Conservation (phyloP, 2,113 vertebrate genomes). For the Gambusia holbrooki region DNA sequence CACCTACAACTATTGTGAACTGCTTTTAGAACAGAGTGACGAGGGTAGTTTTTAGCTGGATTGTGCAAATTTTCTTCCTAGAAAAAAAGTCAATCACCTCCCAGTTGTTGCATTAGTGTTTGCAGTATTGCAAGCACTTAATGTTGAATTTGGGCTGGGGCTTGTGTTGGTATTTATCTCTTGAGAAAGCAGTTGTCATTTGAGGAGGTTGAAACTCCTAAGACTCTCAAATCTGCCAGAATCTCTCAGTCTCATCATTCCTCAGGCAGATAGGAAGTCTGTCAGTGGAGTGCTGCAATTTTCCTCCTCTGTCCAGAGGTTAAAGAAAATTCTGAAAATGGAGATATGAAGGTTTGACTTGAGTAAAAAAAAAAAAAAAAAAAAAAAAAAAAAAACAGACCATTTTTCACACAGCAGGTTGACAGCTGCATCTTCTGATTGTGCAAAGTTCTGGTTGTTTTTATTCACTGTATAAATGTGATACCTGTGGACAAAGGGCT, state of each 20-base stretch:
- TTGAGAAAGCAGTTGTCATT: conserved; percentile 4
- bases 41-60: background rate
- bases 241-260: conserved; percentile 42
- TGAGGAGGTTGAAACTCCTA: conserved; percentile 17
- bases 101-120: background rate
- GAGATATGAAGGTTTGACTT: conserved; percentile 30
- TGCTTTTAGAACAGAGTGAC: too few relatives aligned
- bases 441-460: conserved; percentile 1
- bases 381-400: conserved; percentile 19
- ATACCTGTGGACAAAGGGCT: conserved; percentile 36
- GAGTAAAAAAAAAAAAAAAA: conserved; percentile 19
- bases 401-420: conserved; percentile 19
- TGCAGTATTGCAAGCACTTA: background rate
- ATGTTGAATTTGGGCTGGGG: conserved; percentile 7
- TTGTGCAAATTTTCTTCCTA: background rate
- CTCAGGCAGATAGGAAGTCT: conserved; percentile 38
- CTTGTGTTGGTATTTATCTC: conserved; percentile 1
- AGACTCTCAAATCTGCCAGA: conserved; percentile 58
- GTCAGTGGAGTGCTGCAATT: conserved; percentile 27
- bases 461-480: conserved; percentile 15
- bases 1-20: too few relatives aligned
- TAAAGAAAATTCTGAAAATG: conserved; percentile 21
- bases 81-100: background rate
- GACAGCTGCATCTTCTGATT: conserved; percentile 16
- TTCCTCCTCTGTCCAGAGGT: conserved; percentile 8